These are phyloP conservation scores for Dasypus novemcinctus DNA, from an alignment of 2,113 vertebrate species.

Conservation along the genomic window DNA sequence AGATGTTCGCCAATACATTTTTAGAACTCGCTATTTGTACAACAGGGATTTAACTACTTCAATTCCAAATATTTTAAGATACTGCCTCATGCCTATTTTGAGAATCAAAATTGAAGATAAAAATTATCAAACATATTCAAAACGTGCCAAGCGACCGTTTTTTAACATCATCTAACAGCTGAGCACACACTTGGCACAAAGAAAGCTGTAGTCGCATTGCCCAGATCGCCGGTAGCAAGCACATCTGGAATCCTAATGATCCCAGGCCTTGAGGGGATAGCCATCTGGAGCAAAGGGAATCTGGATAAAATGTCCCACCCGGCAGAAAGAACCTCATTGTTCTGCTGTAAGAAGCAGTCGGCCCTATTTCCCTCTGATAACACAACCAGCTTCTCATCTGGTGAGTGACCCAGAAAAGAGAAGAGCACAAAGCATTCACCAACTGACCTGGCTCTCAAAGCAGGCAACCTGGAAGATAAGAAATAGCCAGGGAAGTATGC, in stretches of 20 bases:
- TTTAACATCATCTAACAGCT: not conserved
- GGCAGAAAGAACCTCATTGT: conserved; percentile 44
- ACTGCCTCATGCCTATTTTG: conserved; percentile 15
- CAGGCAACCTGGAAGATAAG: not conserved
- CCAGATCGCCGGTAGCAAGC: not conserved
- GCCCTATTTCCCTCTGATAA: conserved; percentile 7
- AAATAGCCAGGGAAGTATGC: not conserved
- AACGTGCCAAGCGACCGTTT: conserved; percentile 13
- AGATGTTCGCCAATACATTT: conserved; percentile 57
- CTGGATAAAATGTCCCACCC: conserved; percentile 55
- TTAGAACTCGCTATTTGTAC: conserved; percentile 34
- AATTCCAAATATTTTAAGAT: conserved; percentile 20
- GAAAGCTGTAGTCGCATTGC: not conserved
- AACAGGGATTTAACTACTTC: conserved; percentile 7
- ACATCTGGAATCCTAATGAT: conserved; percentile 45
- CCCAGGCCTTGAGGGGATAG: not conserved
- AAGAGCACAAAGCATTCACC: not conserved
- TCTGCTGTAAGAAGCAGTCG: not conserved
- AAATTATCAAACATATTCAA: not conserved
- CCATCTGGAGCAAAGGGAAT: conserved; percentile 66
- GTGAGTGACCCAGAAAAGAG: not conserved
- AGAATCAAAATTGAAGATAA: conserved; percentile 48
- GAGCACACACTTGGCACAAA: not conserved
- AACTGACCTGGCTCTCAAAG: not conserved
- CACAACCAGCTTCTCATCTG: not conserved